Conservation (phyloP, 2,113 vertebrate species). For the Nycticorax nycticorax region DNA sequence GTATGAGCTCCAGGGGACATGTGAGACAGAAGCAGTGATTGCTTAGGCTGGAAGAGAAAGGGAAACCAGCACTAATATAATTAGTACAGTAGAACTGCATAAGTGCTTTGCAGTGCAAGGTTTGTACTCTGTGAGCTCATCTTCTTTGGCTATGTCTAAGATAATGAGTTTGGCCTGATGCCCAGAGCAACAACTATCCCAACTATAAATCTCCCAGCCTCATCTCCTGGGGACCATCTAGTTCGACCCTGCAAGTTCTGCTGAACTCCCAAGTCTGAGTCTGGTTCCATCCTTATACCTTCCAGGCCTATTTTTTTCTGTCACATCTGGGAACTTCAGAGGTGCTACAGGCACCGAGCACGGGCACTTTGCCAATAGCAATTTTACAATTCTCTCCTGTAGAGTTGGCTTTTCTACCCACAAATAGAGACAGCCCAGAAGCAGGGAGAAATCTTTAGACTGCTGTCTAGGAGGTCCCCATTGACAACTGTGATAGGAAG, state of each 20-base stretch:
- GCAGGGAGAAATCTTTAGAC: neutral
- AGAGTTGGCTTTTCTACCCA: neutral
- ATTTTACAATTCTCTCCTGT: neutral
- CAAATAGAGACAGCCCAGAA: neutral
- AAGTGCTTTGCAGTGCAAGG: neutral
- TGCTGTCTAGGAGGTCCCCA: neutral
- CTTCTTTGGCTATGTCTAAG: neutral
- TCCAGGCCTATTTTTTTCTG: neutral
- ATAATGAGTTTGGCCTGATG: constrained; percentile 27
- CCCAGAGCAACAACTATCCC: neutral
- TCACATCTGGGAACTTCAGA: neutral
- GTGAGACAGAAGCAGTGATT: neutral
- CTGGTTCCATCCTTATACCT: neutral
- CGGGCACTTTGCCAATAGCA: neutral
- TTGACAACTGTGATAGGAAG: neutral
- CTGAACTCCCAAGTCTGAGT: neutral
- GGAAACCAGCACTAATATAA: neutral
- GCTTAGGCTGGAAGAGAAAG: neutral
- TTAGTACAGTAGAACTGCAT: neutral
- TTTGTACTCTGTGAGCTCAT: constrained; percentile 1
- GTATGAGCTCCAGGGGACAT: neutral
- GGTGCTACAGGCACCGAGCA: neutral
- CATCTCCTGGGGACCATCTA: neutral
- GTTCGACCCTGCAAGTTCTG: neutral
- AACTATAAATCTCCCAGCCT: neutral